A percentile compares a stretch with the other conserved stretches of the same genome.
Conservation (phyloP, 2,797 vertebrate species). For the Harpagifer antarcticus region DNA sequence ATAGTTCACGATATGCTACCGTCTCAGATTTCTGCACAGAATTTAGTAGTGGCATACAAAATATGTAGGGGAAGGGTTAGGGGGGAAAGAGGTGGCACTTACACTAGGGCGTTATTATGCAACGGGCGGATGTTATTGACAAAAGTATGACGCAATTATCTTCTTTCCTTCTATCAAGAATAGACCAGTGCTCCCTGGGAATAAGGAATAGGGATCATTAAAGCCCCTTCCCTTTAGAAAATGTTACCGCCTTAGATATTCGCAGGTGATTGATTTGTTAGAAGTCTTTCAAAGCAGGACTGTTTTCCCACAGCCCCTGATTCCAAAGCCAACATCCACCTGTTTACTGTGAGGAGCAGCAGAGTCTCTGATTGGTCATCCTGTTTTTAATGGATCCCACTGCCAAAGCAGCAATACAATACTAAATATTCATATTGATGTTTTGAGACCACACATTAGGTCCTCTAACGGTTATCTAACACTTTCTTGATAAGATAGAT, state of each 20-base stretch:
- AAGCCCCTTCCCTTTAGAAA: not conserved
- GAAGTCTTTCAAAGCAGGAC: too few relatives aligned
- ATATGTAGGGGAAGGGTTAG: too few relatives aligned
- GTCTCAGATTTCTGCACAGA: too few relatives aligned
- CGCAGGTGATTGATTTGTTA: too few relatives aligned
- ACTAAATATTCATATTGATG: not conserved
- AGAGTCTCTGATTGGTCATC: not conserved
- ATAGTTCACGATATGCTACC: too few relatives aligned
- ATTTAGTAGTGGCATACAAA: too few relatives aligned
- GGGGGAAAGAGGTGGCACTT: not conserved
- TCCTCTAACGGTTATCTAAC: not conserved
- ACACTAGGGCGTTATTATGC: not conserved
- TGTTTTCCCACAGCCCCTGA: not conserved
- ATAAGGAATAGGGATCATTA: not conserved
- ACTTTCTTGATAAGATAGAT: not conserved
- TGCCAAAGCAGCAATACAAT: not conserved
- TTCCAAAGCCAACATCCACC: constrained; percentile 19
- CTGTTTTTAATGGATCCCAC: not conserved
- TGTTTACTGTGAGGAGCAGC: constrained; percentile 9
- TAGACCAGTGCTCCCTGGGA: not conserved
- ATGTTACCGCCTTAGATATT: not conserved
- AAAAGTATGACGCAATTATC: not conserved
- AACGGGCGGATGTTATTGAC: not conserved
- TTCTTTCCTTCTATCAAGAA: not conserved
- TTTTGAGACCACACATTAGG: not conserved